These are phyloP conservation scores for Apamea epomidion DNA, from an alignment of 2,888 invertebrate species.

Conservation along the genomic window DNA sequence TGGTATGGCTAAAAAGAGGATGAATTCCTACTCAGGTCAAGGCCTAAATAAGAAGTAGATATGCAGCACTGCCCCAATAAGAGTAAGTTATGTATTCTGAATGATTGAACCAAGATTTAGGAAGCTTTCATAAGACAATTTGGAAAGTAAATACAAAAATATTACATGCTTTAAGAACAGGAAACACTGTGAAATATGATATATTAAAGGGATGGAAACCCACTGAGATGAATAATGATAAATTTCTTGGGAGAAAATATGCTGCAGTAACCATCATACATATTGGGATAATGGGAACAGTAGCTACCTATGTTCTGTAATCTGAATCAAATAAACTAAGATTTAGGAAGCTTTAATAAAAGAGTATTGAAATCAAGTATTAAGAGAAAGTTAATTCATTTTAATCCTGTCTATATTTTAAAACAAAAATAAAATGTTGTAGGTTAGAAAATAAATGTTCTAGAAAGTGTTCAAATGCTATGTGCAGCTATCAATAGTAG, in stretches of 20 bases:
- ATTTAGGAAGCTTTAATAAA: background rate
- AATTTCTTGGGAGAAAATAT: background rate
- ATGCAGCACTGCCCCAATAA: too few relatives aligned
- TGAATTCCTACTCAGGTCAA: too few relatives aligned
- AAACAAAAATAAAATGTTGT: background rate
- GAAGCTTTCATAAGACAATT: too few relatives aligned
- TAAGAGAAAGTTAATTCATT: background rate
- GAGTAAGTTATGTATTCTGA: too few relatives aligned
- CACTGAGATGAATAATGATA: background rate
- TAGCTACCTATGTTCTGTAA: background rate
- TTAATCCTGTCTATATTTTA: background rate
- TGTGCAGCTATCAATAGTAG: background rate
- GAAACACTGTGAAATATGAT: background rate
- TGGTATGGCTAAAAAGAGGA: too few relatives aligned
- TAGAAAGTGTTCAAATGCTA: background rate
- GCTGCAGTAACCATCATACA: background rate
- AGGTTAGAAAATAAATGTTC: background rate
- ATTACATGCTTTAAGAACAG: background rate
- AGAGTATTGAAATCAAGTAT: background rate
- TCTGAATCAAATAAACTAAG: background rate
- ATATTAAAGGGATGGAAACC: background rate
- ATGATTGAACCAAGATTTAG: too few relatives aligned
- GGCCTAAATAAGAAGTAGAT: too few relatives aligned
- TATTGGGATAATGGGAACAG: background rate
- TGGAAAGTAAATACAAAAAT: too few relatives aligned